Conservation (phyloP, 2,797 vertebrate species). For the Tapera naevia region DNA sequence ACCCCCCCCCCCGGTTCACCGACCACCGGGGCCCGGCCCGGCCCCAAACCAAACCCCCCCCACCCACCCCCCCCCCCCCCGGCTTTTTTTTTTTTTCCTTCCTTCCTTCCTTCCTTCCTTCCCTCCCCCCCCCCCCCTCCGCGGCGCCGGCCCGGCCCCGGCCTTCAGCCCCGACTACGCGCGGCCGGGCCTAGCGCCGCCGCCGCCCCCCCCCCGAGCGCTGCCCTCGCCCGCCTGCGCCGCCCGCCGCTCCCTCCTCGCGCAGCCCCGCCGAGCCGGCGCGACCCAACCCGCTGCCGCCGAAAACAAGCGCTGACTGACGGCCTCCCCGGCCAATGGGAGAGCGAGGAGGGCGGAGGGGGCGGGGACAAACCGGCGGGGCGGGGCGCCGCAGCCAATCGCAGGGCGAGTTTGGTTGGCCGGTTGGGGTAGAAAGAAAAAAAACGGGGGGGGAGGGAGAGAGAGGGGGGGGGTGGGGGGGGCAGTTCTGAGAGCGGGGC, state of each 20-base stretch:
- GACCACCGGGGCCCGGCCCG: constrained; percentile 7
- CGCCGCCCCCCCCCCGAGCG: neutral
- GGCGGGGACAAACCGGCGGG: neutral
- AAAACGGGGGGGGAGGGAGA: too few species aligned
- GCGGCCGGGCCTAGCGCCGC: neutral
- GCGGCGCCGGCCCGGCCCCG: constrained; percentile 22
- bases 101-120: neutral
- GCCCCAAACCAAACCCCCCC: too few species aligned
- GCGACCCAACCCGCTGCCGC: constrained; percentile 59
- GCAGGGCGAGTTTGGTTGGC: constrained; percentile 2
- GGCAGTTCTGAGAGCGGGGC: constrained; percentile 16
- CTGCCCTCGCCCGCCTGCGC: constrained; percentile 22
- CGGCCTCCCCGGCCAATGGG: constrained; percentile 33
- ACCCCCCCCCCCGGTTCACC: constrained; percentile 7
- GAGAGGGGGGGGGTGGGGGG: neutral
- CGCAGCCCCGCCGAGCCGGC: constrained; percentile 37
- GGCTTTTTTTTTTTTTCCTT: too few species aligned
- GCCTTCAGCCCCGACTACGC: neutral
- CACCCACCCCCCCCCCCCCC: too few species aligned
- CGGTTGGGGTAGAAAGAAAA: neutral
- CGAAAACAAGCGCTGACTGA: constrained; percentile 51
- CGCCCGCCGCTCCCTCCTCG: constrained; percentile 46
- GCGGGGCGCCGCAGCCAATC: neutral
- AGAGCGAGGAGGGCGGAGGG: neutral
- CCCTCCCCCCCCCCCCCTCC: neutral